Evolutionary conservation across 2,888 invertebrate genomes (phyloP).

Genomic region (Molanna angustata): DNA sequence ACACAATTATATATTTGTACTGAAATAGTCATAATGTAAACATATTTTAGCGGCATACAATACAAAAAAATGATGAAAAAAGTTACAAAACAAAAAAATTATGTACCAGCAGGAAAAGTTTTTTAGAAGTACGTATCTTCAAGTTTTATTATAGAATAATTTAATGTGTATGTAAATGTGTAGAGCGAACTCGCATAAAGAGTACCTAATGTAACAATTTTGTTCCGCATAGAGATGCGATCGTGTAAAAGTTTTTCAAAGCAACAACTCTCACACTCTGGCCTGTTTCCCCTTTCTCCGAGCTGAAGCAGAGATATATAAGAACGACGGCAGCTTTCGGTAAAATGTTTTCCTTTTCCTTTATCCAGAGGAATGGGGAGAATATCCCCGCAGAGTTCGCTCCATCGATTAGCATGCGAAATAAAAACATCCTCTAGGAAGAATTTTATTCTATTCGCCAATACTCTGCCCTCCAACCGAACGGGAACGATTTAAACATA

Average conservation of each 20-base stretch:
- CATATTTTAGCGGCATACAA: too few relatives aligned
- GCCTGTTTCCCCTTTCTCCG: neutral
- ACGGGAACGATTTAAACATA: slow-evolving; percentile 26
- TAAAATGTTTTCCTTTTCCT: slow-evolving; percentile 27
- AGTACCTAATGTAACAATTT: neutral
- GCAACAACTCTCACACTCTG: slow-evolving; percentile 16
- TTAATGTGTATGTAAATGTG: neutral
- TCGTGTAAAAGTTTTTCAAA: slow-evolving; percentile 18
- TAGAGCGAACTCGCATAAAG: neutral
- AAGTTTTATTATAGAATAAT: too few relatives aligned
- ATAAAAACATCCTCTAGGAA: slow-evolving; percentile 29
- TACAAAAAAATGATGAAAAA: too few relatives aligned
- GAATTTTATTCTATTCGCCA: slow-evolving; percentile 28
- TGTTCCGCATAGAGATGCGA: slow-evolving; percentile 5
- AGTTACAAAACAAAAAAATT: too few relatives aligned
- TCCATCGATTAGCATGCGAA: slow-evolving; percentile 32
- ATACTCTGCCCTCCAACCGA: slow-evolving; percentile 21
- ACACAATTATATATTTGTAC: too few relatives aligned
- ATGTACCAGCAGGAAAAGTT: too few relatives aligned
- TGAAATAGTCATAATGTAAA: too few relatives aligned
- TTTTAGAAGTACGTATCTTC: too few relatives aligned
- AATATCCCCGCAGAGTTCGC: slow-evolving; percentile 20
- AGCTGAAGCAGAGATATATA: slow-evolving; percentile 1
- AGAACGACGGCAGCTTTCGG: slow-evolving; percentile 13
- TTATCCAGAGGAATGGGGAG: slow-evolving; percentile 11